A percentile compares a stretch with the other conserved stretches of the same genome.
phyloP scores from a whole-genome alignment of 92 coral and sea anemone species.

The Phenganax subtilis region DNA sequence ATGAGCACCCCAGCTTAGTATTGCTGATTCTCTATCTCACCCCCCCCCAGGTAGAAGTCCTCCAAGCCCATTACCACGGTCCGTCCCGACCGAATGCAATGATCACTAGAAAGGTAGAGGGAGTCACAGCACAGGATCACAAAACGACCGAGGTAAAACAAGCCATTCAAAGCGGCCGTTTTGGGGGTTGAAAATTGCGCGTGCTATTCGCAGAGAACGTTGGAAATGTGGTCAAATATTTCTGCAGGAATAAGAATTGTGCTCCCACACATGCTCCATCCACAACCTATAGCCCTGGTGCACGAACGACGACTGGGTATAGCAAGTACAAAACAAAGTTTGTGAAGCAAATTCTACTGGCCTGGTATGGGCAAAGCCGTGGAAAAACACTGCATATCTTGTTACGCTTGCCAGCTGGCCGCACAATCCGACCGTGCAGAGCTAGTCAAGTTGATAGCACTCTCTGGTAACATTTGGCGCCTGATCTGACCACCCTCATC shows the following conservation, averaged over 20 bases:
- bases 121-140: constrained; percentile 31
- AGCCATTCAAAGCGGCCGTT: constrained; percentile 47
- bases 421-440: constrained; percentile 51
- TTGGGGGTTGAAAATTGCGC: constrained; percentile 43
- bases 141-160: constrained; percentile 43
- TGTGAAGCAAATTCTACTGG: constrained; percentile 52
- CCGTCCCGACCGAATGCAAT: neutral
- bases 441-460: constrained; percentile 20
- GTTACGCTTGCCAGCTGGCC: constrained; percentile 41
- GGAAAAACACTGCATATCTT: constrained; percentile 15
- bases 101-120: too few species aligned
- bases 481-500: constrained; percentile 42
- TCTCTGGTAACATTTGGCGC: constrained; percentile 58
- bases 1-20: neutral
- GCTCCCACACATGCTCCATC: constrained; percentile 42
- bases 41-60: neutral
- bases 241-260: constrained; percentile 39
- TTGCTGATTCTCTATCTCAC: neutral
- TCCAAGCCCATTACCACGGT: neutral
- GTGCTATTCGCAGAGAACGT: constrained; percentile 50
- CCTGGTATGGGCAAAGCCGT: constrained; percentile 49
- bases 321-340: constrained; percentile 45
- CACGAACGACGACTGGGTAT: constrained; percentile 49
- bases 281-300: constrained; percentile 35
- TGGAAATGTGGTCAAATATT: constrained; percentile 36